Evolutionary conservation across 2,888 invertebrate species (phyloP), one percentile per base, ranked within the genome.

Genomic region (Drosophila fulvimacula): DNA sequence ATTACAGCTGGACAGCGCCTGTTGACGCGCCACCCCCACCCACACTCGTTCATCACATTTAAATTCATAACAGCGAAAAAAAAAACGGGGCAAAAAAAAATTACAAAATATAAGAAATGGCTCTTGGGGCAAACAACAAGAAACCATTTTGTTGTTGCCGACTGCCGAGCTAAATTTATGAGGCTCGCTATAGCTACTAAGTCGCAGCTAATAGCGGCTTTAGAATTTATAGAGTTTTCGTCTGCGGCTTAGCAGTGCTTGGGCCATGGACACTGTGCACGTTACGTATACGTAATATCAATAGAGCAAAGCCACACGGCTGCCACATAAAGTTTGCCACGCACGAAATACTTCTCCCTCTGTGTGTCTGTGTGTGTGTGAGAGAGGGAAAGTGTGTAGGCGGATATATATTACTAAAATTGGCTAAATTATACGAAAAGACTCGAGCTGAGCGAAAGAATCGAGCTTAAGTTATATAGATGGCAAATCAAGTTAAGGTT

Each of bases 221-320:
- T 89, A 81, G 73, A 89, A 88, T 88, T 87, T 83, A 88, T 86
- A 79, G 84, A 85, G 79, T 81, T 83, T 83, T 88, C 48, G 52
- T 72, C 74, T 69, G 70, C 53, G 78, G 88, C 79, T 82, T 81
- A 87, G 66, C 53, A 85, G 73, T 82, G 81, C 84, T 73, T 78
- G 30, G 30, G 65, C 70, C 72, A 61, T 48, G 67, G 41, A 36
- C 61, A 55, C 30, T 46, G 48, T 42, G 32, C 58, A 21, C 56
- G 46, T 27, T 53, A 56, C 77, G 77, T 77, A 79, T 76, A 62
- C 85, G 65, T 74, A 73, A 88, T 75, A 68, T 75, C 57, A 51
- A 69, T 78, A 53, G 53, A 57, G 49, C 49, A 21, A 19, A 27
- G 65, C 49, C 44, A 19, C 63, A 46, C 13, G 32, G 38, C 52